Evolutionary conservation across 1,140 invertebrate species (phyloP).

Genomic region (Sipha flava): DNA sequence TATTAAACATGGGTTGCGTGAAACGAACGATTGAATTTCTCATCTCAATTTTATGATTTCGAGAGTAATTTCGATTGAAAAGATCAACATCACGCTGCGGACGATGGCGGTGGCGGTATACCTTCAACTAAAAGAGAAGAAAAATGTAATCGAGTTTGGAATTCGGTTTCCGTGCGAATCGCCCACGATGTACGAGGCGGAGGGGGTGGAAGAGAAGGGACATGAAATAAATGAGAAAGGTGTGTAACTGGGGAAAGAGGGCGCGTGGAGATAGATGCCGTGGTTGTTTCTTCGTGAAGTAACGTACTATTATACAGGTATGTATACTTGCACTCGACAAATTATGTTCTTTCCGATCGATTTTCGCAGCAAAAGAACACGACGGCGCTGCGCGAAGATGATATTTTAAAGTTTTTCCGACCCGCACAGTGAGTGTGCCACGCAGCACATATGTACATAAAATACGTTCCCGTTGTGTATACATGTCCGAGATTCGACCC

Average conservation of each 20-base stretch:
- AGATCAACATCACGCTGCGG: background rate
- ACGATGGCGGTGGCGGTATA: too few species aligned
- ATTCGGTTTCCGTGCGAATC: background rate
- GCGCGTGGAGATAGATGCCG: too few species aligned
- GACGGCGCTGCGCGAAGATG: background rate
- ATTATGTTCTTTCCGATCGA: background rate
- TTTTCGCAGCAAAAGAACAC: background rate
- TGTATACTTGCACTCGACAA: background rate
- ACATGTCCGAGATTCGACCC: constrained; percentile 10
- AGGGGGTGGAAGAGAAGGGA: background rate
- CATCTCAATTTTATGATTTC: background rate
- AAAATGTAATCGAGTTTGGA: background rate
- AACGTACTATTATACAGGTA: too few species aligned
- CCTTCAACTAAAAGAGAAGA: background rate
- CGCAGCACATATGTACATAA: background rate
- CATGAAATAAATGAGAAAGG: background rate
- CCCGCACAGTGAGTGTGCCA: background rate
- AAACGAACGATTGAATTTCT: background rate
- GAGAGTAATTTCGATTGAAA: background rate
- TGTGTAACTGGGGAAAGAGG: background rate
- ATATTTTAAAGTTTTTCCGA: background rate
- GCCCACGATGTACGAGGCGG: background rate
- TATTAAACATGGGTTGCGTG: background rate
- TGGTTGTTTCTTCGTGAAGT: too few species aligned
- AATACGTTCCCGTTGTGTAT: background rate